Conservation (phyloP, 1,140 invertebrate genomes). For the Cydia splendana region DNA sequence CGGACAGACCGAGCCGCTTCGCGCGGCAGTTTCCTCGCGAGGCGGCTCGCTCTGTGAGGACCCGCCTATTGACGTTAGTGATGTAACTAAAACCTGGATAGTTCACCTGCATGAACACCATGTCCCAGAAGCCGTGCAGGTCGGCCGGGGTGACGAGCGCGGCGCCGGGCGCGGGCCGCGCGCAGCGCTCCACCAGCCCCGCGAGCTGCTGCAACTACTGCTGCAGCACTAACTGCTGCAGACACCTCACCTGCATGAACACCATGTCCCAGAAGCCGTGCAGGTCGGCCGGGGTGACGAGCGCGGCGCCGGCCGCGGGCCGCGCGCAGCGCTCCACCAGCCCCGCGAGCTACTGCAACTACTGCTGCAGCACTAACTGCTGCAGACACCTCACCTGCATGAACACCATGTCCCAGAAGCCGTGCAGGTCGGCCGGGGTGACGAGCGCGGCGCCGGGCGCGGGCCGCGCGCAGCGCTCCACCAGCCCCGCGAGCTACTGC, state of each 20-base stretch:
- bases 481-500: too few species aligned
- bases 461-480: too few species aligned
- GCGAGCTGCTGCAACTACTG: conserved; percentile 64
- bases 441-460: too few species aligned
- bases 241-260: conserved; percentile 63
- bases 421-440: too few species aligned
- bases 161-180: conserved; percentile 45
- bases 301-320: conserved; percentile 47
- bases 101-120: conserved; percentile 73
- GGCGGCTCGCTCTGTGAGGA: too few species aligned
- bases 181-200: conserved; percentile 55
- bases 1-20: too few species aligned
- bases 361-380: conserved; percentile 38
- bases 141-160: conserved; percentile 63
- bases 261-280: conserved; percentile 77
- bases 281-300: conserved; percentile 64
- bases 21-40: too few species aligned
- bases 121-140: conserved; percentile 74
- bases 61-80: too few species aligned
- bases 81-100: too few species aligned
- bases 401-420: too few species aligned
- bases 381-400: too few species aligned
- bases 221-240: too few species aligned
- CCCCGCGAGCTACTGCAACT: conserved; percentile 64
- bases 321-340: conserved; percentile 56